Evolutionary conservation across 2,888 invertebrate species (phyloP).

Genomic region (Phymatocera aterrima): DNA sequence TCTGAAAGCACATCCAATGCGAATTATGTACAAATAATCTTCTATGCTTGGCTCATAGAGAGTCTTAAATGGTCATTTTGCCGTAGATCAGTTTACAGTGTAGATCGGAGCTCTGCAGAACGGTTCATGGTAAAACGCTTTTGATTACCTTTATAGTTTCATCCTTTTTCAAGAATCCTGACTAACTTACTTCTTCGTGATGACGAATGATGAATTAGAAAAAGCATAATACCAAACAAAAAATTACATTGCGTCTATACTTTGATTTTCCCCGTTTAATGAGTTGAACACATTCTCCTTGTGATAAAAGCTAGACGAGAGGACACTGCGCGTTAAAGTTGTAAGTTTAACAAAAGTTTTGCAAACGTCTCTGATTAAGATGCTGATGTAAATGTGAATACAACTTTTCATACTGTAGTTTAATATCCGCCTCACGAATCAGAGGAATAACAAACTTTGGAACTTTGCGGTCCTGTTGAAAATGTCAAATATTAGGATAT

Average conservation of each 20-base stretch:
- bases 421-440: neutral
- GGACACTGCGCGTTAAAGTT: neutral
- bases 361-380: conserved; percentile 29
- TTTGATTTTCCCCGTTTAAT: neutral
- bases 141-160: conserved; percentile 13
- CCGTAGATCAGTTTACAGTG: too few relatives aligned
- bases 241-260: neutral
- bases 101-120: too few relatives aligned
- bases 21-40: too few relatives aligned
- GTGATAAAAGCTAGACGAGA: neutral
- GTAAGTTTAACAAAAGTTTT: conserved; percentile 32
- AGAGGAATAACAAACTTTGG: neutral
- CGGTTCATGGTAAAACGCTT: too few relatives aligned
- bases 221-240: neutral
- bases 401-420: conserved; percentile 2
- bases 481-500: neutral
- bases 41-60: too few relatives aligned
- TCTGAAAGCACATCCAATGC: too few relatives aligned
- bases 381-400: conserved; percentile 33
- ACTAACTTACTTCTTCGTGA: neutral
- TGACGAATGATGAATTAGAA: neutral
- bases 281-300: neutral
- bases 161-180: neutral
- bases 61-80: too few relatives aligned
- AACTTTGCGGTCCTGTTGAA: neutral